Evolutionary conservation across 2,888 invertebrate genomes (phyloP).

Genomic region (Acanthosepion lycidas): DNA sequence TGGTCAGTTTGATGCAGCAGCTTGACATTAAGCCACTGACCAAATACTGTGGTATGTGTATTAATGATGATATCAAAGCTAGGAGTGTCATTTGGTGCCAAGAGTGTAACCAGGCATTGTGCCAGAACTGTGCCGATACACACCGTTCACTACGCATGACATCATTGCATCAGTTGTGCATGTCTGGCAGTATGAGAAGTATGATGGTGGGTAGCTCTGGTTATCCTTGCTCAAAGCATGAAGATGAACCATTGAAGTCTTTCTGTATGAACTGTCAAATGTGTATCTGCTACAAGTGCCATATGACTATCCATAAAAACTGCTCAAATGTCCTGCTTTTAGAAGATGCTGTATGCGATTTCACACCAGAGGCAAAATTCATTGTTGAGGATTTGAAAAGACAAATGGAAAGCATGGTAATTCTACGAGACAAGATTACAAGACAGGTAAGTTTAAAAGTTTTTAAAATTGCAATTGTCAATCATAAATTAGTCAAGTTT

Average conservation of each 20-base stretch:
- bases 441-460: not conserved
- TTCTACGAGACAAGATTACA: slow-evolving; percentile 8
- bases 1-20: slow-evolving; percentile 43
- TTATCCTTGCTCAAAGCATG: not conserved
- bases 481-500: no score
- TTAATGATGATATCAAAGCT: not conserved
- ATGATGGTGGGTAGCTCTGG: not conserved
- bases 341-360: slow-evolving; percentile 37
- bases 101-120: slow-evolving; percentile 36
- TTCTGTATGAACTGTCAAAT: slow-evolving; percentile 25
- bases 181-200: not conserved
- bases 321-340: not conserved
- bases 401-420: slow-evolving; percentile 10
- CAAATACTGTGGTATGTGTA: slow-evolving; percentile 34
- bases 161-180: not conserved
- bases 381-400: not conserved
- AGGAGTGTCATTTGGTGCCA: slow-evolving; percentile 23
- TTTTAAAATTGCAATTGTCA: not conserved
- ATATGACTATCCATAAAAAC: slow-evolving; percentile 34
- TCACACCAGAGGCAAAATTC: not conserved
- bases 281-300: slow-evolving; percentile 45
- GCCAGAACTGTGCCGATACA: not conserved
- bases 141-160: slow-evolving; percentile 35
- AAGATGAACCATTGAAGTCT: slow-evolving; percentile 16
- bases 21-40: not conserved